Base-by-base conservation (phyloP, 2,113 vertebrate genomes). In the Onychorhynchus coronatus region DNA sequence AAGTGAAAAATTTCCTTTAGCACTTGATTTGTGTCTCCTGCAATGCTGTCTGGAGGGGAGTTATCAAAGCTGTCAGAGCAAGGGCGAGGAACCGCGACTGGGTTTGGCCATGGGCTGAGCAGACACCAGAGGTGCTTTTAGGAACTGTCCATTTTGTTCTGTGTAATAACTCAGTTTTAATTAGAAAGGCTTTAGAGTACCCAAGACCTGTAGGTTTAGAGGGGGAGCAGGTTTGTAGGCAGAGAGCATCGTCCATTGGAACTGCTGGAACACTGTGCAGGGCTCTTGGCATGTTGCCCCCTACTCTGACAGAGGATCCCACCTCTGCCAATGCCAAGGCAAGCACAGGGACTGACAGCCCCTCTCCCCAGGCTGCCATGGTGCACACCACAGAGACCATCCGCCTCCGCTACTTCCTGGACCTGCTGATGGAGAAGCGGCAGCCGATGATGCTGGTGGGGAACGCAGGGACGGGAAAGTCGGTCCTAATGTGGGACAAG, bases 391-490 rank as follows among this genome's bases (percentile, higher is more conserved):
- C 95, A 0, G 98, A 98, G 75, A 98, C 98, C 65, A 91, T 95
- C 22, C 97, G 98, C 5, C 82, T 98, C 31, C 97, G 97, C 30
- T 98, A 97, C 95, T 98, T 98, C 95, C 85, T 98, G 97, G 98
- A 98, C 94, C 74, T 98, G 91, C 97, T 98, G 93, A 95, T 98
- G 97, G 98, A 59, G n/a, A 97, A 95, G 90, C 93, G 94, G 25
- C 95, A 91, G 96, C 98, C 98, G 0, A 92, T 98, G 95, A 98
- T 98, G 98, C 96, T 98, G 85, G 98, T 98, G 97, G 98, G 98
- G 12, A 98, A 98, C 0, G 95, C 98, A 0, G 98, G 98, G 22
- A 98, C 97, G 0, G 98, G 98, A 41, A 98, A 98, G 77, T 98
- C 98, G 0, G 97, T 98, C 67, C 87, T 98, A 75, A 98, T 98